Base-by-base conservation (phyloP, 2,888 invertebrate species). In the Pachycephus smyrnensis region DNA sequence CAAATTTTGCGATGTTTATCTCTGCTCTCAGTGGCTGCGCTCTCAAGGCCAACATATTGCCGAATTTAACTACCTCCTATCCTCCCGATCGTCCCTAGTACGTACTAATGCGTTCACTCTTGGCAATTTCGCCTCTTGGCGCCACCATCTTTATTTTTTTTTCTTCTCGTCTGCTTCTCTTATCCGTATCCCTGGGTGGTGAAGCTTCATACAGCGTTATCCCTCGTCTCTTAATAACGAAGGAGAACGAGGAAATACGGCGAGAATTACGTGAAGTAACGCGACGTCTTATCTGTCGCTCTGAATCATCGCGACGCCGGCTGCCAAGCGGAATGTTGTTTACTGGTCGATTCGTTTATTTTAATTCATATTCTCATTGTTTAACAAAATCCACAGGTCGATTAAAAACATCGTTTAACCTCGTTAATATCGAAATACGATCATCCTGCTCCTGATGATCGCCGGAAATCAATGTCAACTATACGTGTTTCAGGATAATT, bases 311-410 rank as follows among this genome's bases (percentile, higher is more conserved):
- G 55, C 23, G 23, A 23, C 55, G 6, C 55, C 33, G 73, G 76
- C 76, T 75, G 80, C 55, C 33, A 73, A 31, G 75, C 76, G 77
- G 81, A 81, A 81, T 78, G 76, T 82, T 82, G 73, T 80, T 80
- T 82, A 80, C 80, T 80, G 79, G 40, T 69, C 75, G 80, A 80
- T 78, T 82, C 80, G 80, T 82, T 83, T 80, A 80, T 80, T 81
- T 82, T 77, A 80, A 82, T 82, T 77, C 77, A 79, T 78, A 81
- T 80, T 82, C 77, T 76, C 80, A 80, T 55, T 55, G 23, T 55
- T 23, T 23, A 55, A 23, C 6, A 2, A 55, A 55, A 55, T 55
- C 9, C 55, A 55, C 23, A 23, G 55, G 15, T 55, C 55, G 55
- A 55, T 55, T 23, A 23, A 55, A 23, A 55, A 2, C 23, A 15